phyloP scores from a whole-genome alignment of 2,113 vertebrate species.

The Silurus glanis region DNA sequence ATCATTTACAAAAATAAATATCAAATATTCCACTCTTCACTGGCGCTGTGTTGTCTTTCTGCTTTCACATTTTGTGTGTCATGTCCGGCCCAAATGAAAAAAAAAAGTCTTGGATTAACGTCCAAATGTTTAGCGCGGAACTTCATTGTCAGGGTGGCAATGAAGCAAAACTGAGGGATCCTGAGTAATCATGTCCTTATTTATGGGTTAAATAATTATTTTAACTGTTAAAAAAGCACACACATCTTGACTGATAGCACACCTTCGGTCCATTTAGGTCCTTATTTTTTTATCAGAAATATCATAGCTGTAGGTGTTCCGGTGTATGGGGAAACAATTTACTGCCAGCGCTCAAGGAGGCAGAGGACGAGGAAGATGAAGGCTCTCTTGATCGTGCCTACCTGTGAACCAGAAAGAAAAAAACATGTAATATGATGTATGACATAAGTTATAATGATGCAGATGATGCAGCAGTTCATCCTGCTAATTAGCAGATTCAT shows the following conservation, averaged over 20 bases:
- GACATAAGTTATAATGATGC: background rate
- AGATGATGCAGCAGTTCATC: background rate
- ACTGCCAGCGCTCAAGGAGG: background rate
- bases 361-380: background rate
- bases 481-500: background rate
- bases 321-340: background rate
- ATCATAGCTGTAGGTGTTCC: background rate
- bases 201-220: conserved; percentile 23
- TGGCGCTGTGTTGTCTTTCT: conserved; percentile 77
- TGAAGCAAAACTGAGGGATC: conserved; percentile 90
- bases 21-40: conserved; percentile 98
- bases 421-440: background rate
- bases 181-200: conserved; percentile 90
- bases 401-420: background rate
- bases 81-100: conserved; percentile 75
- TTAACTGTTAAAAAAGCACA: conserved; percentile 29
- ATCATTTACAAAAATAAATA: conserved; percentile 99
- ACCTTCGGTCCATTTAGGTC: background rate
- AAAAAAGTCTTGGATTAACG: conserved; percentile 75
- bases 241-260: conserved; percentile 17
- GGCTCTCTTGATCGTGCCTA: background rate
- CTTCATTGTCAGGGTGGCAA: conserved; percentile 77
- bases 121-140: conserved; percentile 83
- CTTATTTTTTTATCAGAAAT: background rate
- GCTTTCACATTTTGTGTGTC: conserved; percentile 62